These are phyloP conservation scores for Rhimphoctona megacephalus DNA, from an alignment of 2,888 invertebrate genomes.

Conservation along the genomic window DNA sequence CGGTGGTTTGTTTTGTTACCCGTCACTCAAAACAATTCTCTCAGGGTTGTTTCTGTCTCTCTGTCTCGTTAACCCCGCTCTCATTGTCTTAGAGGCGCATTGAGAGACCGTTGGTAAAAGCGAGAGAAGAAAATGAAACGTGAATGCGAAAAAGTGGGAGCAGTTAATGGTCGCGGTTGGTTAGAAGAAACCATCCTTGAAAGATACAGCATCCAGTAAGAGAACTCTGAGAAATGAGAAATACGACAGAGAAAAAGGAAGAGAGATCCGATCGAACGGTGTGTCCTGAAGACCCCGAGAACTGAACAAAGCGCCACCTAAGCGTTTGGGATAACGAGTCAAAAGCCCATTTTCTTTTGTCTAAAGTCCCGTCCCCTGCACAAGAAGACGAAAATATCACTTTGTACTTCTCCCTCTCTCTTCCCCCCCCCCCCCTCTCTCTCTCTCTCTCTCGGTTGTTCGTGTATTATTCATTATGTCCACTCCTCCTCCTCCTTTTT, in stretches of 20 bases:
- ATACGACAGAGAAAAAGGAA: slow-evolving; percentile 55
- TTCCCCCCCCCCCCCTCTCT: slow-evolving; percentile 4
- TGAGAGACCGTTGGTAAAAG: slow-evolving; percentile 51
- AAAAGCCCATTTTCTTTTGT: slow-evolving; percentile 61
- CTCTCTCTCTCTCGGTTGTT: slow-evolving; percentile 24
- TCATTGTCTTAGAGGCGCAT: slow-evolving; percentile 73
- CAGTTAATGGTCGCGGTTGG: slow-evolving; percentile 47
- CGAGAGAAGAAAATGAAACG: slow-evolving; percentile 63
- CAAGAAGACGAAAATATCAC: slow-evolving; percentile 49
- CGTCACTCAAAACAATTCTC: slow-evolving; percentile 73
- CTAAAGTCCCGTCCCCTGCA: slow-evolving; percentile 51
- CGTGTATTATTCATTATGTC: neutral
- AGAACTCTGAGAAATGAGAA: slow-evolving; percentile 55
- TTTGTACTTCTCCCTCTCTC: neutral
- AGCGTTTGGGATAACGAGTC: slow-evolving; percentile 69
- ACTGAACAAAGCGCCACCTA: slow-evolving; percentile 67
- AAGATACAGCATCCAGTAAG: slow-evolving; percentile 14
- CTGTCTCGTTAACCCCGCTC: slow-evolving; percentile 69
- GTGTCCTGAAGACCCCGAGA: slow-evolving; percentile 35
- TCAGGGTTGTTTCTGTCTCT: slow-evolving; percentile 50
- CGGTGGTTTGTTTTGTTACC: slow-evolving; percentile 67
- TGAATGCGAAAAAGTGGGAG: slow-evolving; percentile 45
- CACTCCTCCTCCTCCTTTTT: neutral
- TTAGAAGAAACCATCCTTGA: neutral
- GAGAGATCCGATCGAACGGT: slow-evolving; percentile 48